A percentile compares a stretch with the other conserved stretches of the same genome.
phyloP scores from a whole-genome alignment of 2,113 vertebrate genomes.

The Rissa tridactyla region DNA sequence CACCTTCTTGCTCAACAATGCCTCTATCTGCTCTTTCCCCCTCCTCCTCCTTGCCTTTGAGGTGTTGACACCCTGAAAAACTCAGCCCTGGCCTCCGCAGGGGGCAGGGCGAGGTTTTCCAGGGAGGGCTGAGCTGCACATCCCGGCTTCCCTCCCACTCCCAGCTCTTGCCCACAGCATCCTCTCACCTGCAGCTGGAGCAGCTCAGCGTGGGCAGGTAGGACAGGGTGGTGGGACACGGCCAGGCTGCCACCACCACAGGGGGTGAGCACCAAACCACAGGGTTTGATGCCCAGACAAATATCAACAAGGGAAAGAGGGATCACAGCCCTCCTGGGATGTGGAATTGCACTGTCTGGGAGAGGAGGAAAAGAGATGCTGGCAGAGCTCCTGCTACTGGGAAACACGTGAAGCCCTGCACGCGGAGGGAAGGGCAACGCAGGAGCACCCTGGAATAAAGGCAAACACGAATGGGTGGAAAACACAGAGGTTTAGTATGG shows the following conservation, averaged over 20 bases:
- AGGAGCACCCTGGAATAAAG: not conserved
- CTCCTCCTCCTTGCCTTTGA: constrained; percentile 28
- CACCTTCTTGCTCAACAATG: constrained; percentile 41
- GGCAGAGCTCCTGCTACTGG: not conserved
- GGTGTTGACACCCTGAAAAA: constrained; percentile 14
- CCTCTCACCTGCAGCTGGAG: not conserved
- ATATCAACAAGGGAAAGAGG: not conserved
- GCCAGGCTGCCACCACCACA: not conserved
- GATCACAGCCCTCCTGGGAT: not conserved
- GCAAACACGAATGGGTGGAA: not conserved
- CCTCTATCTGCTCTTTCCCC: not conserved
- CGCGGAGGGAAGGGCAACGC: accelerated
- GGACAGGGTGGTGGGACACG: not conserved
- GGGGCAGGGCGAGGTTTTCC: not conserved
- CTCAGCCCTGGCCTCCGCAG: not conserved
- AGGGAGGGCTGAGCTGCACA: not conserved
- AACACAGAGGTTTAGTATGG: not conserved
- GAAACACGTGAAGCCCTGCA: accelerated
- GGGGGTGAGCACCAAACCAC: accelerated
- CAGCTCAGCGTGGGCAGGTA: not conserved
- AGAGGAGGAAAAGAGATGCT: not conserved
- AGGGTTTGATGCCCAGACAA: not conserved
- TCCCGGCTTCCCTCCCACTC: not conserved
- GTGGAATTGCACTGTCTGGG: not conserved
- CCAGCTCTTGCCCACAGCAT: not conserved